A percentile compares a stretch with the other conserved stretches of the same genome.
phyloP scores from a whole-genome alignment of 2,888 invertebrate species.

The Stenoptilia bipunctidactyla region DNA sequence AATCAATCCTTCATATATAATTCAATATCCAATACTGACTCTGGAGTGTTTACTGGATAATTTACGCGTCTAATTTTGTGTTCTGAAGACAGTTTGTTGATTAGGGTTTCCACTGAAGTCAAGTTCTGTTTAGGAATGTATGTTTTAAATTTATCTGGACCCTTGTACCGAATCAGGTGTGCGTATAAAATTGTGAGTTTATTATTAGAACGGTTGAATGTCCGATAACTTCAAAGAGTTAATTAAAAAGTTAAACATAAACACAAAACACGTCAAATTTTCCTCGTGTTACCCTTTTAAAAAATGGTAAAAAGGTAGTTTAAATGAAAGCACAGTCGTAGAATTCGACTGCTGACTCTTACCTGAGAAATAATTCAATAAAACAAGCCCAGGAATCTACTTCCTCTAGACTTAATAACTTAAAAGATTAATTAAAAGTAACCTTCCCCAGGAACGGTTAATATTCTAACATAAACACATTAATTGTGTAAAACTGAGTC shows the following conservation, averaged over 20 bases:
- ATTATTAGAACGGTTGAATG: too few relatives aligned
- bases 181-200: too few relatives aligned
- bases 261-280: too few relatives aligned
- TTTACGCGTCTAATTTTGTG: conserved; percentile 37
- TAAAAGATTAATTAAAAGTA: conserved; percentile 61
- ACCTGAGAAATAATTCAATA: conserved; percentile 21
- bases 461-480: conserved; percentile 35
- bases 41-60: conserved; percentile 38
- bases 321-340: too few relatives aligned
- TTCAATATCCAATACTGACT: conserved; percentile 46
- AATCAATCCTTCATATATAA: conserved; percentile 50
- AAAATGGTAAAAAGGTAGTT: too few relatives aligned
- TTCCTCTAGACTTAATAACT: conserved; percentile 55
- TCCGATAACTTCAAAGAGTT: too few relatives aligned
- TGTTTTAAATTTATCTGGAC: too few relatives aligned
- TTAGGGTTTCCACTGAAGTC: neutral
- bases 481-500: conserved; percentile 19
- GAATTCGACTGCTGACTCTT: too few relatives aligned
- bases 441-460: conserved; percentile 35
- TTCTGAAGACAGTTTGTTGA: conserved; percentile 15
- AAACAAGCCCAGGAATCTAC: conserved; percentile 61
- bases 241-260: too few relatives aligned
- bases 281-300: too few relatives aligned
- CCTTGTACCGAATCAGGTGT: too few relatives aligned
- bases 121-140: too few relatives aligned